phyloP scores from a whole-genome alignment of 2,888 invertebrate species.

The Sinohyriopsis cumingii region DNA sequence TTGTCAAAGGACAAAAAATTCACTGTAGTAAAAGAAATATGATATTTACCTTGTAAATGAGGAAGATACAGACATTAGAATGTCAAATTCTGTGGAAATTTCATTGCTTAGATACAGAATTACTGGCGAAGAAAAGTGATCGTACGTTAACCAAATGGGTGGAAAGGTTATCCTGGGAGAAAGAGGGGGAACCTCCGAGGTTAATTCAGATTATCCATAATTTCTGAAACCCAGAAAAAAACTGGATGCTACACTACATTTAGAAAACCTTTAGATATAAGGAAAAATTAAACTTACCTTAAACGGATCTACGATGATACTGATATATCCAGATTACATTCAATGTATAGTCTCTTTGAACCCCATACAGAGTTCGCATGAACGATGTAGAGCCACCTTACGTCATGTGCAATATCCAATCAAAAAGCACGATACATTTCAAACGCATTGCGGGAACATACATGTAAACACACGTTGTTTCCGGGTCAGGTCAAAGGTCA shows the following conservation, averaged over 20 bases:
- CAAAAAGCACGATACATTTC: slow-evolving; percentile 12
- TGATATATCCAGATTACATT: slow-evolving; percentile 17
- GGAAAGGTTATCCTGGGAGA: slow-evolving; percentile 13
- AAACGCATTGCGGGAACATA: slow-evolving; percentile 25
- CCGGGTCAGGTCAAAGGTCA: slow-evolving; percentile 12
- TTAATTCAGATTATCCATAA: slow-evolving; percentile 3
- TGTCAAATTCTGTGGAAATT: background rate
- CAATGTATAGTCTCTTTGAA: slow-evolving; percentile 17
- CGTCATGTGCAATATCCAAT: slow-evolving; percentile 28
- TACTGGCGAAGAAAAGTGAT: background rate
- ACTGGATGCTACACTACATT: slow-evolving; percentile 1
- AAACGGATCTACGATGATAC: slow-evolving; percentile 13
- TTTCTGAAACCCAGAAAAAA: background rate
- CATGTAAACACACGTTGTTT: slow-evolving; percentile 22
- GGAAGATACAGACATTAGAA: background rate
- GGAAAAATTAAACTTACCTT: slow-evolving; percentile 1
- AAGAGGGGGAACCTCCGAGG: slow-evolving; percentile 9
- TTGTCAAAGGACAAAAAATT: background rate
- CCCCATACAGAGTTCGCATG: slow-evolving; percentile 23
- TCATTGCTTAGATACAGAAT: background rate
- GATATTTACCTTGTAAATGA: background rate
- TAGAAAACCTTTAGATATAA: background rate
- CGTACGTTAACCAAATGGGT: slow-evolving; percentile 13
- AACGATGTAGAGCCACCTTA: slow-evolving; percentile 24
- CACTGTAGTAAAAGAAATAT: background rate